phyloP scores from a whole-genome alignment of 2,888 invertebrate genomes.

The Plagodis dolabraria region DNA sequence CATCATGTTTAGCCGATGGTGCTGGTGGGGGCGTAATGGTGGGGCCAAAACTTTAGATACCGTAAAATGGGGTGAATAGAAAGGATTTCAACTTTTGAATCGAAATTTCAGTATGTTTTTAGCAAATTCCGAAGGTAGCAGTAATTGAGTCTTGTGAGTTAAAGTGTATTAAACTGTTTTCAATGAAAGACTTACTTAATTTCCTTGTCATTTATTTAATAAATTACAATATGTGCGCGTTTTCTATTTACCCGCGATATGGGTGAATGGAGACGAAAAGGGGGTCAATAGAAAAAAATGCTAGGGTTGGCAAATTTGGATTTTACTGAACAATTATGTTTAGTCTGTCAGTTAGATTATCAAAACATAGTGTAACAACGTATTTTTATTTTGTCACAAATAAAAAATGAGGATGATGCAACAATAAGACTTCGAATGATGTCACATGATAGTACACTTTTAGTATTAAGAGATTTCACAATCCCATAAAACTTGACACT shows the following conservation, averaged over 20 bases:
- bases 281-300: not conserved
- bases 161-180: not conserved
- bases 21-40: too few relatives aligned
- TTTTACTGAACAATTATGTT: not conserved
- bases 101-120: not conserved
- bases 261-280: not conserved
- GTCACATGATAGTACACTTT: too few relatives aligned
- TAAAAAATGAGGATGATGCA: too few relatives aligned
- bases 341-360: too few relatives aligned
- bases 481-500: too few relatives aligned
- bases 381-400: too few relatives aligned
- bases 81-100: not conserved
- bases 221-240: not conserved
- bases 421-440: too few relatives aligned
- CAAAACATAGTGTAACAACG: too few relatives aligned
- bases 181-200: not conserved
- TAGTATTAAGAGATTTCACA: too few relatives aligned
- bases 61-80: slow-evolving; percentile 1
- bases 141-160: not conserved
- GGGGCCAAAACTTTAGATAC: too few relatives aligned
- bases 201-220: not conserved
- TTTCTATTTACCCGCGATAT: not conserved
- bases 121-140: not conserved
- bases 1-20: too few relatives aligned
- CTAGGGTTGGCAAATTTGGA: not conserved